A percentile compares a stretch with the other conserved stretches of the same genome.
Conservation (phyloP, 2,113 vertebrate species). For the Nothoprocta pentlandii region DNA sequence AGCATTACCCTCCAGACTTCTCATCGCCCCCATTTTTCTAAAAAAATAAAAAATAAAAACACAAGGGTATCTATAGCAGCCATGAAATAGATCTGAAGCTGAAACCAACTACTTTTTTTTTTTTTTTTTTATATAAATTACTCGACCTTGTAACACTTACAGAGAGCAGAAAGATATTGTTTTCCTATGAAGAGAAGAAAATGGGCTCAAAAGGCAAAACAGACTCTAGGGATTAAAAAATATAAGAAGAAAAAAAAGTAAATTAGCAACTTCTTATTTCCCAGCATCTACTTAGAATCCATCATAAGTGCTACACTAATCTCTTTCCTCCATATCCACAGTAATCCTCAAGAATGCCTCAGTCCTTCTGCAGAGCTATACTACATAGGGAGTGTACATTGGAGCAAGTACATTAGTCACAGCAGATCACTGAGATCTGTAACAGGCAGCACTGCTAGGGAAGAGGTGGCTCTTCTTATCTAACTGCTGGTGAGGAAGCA, state of each 20-base stretch:
- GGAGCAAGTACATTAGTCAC: background rate
- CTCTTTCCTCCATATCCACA: background rate
- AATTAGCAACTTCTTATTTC: background rate
- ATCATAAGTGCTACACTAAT: background rate
- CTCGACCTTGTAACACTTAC: background rate
- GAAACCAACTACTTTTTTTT: background rate
- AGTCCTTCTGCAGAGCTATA: background rate
- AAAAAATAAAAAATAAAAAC: background rate
- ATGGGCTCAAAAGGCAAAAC: background rate
- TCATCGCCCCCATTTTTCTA: background rate
- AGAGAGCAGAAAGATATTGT: background rate
- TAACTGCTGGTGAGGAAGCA: background rate
- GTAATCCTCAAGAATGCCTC: background rate
- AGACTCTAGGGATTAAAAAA: background rate
- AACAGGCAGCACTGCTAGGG: background rate
- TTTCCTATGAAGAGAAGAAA: background rate
- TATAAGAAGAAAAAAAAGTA: background rate
- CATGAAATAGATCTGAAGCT: constrained; percentile 6
- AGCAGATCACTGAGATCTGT: background rate
- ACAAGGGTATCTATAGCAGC: background rate
- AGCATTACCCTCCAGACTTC: constrained; percentile 26
- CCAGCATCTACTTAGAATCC: background rate
- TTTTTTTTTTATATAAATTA: background rate
- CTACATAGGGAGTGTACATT: background rate
- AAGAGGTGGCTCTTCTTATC: background rate